Evolutionary conservation across 2,888 invertebrate species (phyloP).

Genomic region (Diaprepes abbreviatus): DNA sequence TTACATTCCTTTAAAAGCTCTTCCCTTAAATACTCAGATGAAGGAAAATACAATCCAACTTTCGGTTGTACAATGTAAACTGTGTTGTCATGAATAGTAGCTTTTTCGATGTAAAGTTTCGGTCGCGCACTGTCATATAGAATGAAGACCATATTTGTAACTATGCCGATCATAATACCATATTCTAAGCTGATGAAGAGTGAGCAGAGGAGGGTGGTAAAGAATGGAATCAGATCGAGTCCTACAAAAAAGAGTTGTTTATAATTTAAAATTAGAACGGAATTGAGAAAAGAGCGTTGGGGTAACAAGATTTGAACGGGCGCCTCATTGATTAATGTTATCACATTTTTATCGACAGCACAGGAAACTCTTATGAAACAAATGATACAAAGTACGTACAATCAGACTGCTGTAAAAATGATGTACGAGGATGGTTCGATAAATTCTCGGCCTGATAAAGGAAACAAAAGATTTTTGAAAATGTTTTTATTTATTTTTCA

Average conservation of each 20-base stretch:
- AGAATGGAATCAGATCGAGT: conserved; percentile 72
- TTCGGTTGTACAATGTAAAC: conserved; percentile 77
- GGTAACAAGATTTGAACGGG: too few relatives aligned
- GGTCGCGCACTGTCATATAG: conserved; percentile 72
- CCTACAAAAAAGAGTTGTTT: conserved; percentile 69
- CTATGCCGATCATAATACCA: conserved; percentile 75
- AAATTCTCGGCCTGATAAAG: too few relatives aligned
- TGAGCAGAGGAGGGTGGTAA: conserved; percentile 72
- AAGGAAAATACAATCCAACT: conserved; percentile 83
- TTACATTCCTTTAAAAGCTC: conserved; percentile 64
- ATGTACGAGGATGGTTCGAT: too few relatives aligned
- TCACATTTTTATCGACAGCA: too few relatives aligned
- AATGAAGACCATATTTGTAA: conserved; percentile 69
- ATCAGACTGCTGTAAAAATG: too few relatives aligned
- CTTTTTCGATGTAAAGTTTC: conserved; percentile 57
- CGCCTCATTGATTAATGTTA: too few relatives aligned
- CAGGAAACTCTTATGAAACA: too few relatives aligned
- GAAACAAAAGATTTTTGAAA: too few relatives aligned
- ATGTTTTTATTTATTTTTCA: too few relatives aligned
- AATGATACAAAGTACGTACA: too few relatives aligned
- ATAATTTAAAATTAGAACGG: too few relatives aligned
- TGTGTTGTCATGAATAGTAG: conserved; percentile 9
- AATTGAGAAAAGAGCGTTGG: too few relatives aligned
- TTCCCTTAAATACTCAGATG: conserved; percentile 80
- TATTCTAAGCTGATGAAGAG: conserved; percentile 75